Conservation (phyloP, 2,797 vertebrate species). For the Premnoplex brunnescens region DNA sequence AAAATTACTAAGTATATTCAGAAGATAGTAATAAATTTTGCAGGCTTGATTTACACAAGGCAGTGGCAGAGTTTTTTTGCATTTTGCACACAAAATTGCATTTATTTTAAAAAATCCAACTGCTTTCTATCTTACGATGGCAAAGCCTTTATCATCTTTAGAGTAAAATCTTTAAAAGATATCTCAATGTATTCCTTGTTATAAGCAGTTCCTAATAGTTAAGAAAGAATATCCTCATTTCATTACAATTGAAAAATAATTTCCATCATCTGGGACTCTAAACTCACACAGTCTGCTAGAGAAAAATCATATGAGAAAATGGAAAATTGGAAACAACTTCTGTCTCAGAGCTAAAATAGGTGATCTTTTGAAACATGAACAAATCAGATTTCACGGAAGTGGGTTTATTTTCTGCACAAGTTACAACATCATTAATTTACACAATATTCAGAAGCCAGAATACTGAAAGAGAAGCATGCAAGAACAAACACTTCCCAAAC, state of each 20-base stretch:
- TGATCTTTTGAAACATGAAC: neutral
- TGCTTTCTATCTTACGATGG: neutral
- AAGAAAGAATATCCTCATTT: neutral
- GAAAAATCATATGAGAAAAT: neutral
- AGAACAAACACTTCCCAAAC: neutral
- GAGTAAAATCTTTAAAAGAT: neutral
- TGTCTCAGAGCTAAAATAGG: neutral
- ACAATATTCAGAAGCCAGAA: neutral
- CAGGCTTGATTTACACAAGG: neutral
- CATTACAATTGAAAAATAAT: constrained; percentile 4
- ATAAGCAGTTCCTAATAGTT: neutral
- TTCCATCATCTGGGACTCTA: neutral
- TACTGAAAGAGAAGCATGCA: neutral
- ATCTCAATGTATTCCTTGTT: neutral
- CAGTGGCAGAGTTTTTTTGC: neutral
- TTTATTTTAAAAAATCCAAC: constrained; percentile 8
- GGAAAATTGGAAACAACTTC: neutral
- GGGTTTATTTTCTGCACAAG: neutral
- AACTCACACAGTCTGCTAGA: neutral
- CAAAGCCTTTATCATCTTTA: neutral
- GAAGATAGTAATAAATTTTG: neutral
- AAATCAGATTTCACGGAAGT: neutral
- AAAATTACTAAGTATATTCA: neutral
- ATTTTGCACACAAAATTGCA: neutral
- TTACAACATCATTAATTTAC: neutral